Percentiles rank a stretch among this genome's conserved stretches.
phyloP scores from a whole-genome alignment of 2,797 vertebrate genomes.

The Melanotaenia parkinsoni region DNA sequence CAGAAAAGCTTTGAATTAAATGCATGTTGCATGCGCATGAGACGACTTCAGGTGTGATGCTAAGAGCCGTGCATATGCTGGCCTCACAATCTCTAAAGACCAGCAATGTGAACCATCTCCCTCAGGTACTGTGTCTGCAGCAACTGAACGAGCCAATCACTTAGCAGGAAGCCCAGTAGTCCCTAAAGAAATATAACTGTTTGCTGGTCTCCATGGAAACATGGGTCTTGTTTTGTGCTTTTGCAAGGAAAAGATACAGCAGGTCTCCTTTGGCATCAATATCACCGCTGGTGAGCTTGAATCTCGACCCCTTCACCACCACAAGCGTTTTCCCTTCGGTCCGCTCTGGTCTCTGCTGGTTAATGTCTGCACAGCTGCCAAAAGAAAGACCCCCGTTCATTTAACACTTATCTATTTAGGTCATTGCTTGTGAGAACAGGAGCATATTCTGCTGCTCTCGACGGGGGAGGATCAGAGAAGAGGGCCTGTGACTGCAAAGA shows the following conservation, averaged over 20 bases:
- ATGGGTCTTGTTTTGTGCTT: constrained; percentile 55
- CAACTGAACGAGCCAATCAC: constrained; percentile 67
- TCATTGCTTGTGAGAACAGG: constrained; percentile 64
- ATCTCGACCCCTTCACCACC: constrained; percentile 18
- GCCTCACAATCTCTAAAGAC: constrained; percentile 25
- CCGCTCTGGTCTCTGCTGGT: constrained; percentile 36
- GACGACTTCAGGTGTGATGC: constrained; percentile 21
- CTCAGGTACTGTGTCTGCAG: constrained; percentile 46
- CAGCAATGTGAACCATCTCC: constrained; percentile 47
- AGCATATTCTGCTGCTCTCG: constrained; percentile 60
- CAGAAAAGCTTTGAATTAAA: constrained; percentile 9
- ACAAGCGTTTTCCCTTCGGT: constrained; percentile 18
- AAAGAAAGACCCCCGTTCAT: constrained; percentile 57
- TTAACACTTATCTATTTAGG: constrained; percentile 79
- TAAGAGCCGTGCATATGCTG: constrained; percentile 14
- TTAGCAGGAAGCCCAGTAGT: constrained; percentile 54
- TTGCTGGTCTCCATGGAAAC: constrained; percentile 77
- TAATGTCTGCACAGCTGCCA: constrained; percentile 51
- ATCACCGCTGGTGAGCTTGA: constrained; percentile 28
- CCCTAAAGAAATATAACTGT: constrained; percentile 68
- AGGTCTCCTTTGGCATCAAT: constrained; percentile 29
- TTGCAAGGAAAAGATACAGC: constrained; percentile 55
- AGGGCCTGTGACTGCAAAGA: constrained; percentile 61
- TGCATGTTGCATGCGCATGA: constrained; percentile 3
- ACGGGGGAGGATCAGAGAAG: constrained; percentile 53